Conservation (phyloP, 2,888 invertebrate species). For the Germaria angustata region DNA sequence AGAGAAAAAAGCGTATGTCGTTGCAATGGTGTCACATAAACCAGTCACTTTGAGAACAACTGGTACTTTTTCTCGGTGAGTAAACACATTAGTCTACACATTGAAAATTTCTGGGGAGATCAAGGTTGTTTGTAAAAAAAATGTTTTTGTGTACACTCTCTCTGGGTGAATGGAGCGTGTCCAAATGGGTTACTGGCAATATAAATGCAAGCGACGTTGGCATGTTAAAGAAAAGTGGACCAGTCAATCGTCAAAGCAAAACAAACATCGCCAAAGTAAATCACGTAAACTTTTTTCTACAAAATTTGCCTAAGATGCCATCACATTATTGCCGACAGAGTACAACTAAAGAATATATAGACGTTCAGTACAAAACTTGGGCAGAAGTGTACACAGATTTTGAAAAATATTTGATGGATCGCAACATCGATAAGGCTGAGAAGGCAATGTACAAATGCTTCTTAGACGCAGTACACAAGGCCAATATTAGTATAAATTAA, state of each 20-base stretch:
- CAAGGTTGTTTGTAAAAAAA: conserved; percentile 58
- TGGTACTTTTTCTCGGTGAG: conserved; percentile 51
- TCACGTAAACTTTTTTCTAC: conserved; percentile 30
- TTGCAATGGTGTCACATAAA: neutral
- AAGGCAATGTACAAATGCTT: conserved; percentile 32
- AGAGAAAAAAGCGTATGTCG: conserved; percentile 49
- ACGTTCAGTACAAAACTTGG: conserved; percentile 50
- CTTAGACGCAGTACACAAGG: conserved; percentile 52
- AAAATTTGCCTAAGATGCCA: neutral
- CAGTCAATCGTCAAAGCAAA: conserved; percentile 33
- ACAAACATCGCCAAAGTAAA: conserved; percentile 40
- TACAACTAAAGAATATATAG: conserved; percentile 56
- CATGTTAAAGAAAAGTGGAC: no score
- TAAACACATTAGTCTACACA: conserved; percentile 53
- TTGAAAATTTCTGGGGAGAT: conserved; percentile 44
- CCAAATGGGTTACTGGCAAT: conserved; percentile 51
- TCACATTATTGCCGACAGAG: conserved; percentile 13
- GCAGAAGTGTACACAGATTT: conserved; percentile 50
- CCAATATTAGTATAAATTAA: conserved; percentile 60
- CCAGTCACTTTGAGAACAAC: conserved; percentile 41
- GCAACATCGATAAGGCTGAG: neutral
- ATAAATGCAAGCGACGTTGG: conserved; percentile 47
- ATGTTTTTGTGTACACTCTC: conserved; percentile 43
- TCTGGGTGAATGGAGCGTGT: conserved; percentile 34
- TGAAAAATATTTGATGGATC: conserved; percentile 45